Evolutionary conservation across 2,888 invertebrate species (phyloP), one percentile per base, ranked within the genome.

Genomic region (Calameuta pallipes): DNA sequence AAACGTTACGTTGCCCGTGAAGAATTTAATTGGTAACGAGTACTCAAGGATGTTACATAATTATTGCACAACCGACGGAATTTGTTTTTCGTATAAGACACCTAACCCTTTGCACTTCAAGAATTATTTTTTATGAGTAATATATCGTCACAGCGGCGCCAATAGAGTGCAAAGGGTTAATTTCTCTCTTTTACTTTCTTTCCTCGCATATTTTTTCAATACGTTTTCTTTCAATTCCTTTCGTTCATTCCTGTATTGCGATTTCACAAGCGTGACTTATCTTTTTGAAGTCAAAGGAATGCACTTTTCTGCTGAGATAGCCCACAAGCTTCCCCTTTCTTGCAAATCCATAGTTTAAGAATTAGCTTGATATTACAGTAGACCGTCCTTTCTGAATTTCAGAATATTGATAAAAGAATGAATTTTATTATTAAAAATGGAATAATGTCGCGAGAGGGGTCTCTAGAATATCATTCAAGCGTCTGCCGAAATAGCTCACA

Each of bases 401-500:
- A 9, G 56, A 23, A 56, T 23, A 56, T 23, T 9, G 9, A 23
- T 56, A 23, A 23, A 56, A 2, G 2, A 2, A 9, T 56, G 23
- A 56, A 56, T 56, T 56, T 23, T 6, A 2, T 9, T 56, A 56
- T 56, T 23, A 23, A 41, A 41, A 15, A 4, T 15, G 15, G 15
- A 15, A 15, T 41, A 41, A 41, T 6, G 6, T 6, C 41, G 15
- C 15, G 15, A 41, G 15, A 15, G 4, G 1, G 15, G 15, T 13
- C 6, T 41, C 1, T 41, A 41, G 6, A 56, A 23, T 0, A 35
- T 1, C 0, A 3, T 9, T 11, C 1, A 34, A 36, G 4, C 73
- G 73, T 73, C 56, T 35, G 73, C 73, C 78, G 73, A 78, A 78
- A 78, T 78, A 78, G 73, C 78, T 73, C 78, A 31, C 31, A 31